Evolutionary conservation across 2,888 invertebrate genomes (phyloP), one percentile per base, ranked within the genome.

Genomic region (Glyphotaelius pellucidus): DNA sequence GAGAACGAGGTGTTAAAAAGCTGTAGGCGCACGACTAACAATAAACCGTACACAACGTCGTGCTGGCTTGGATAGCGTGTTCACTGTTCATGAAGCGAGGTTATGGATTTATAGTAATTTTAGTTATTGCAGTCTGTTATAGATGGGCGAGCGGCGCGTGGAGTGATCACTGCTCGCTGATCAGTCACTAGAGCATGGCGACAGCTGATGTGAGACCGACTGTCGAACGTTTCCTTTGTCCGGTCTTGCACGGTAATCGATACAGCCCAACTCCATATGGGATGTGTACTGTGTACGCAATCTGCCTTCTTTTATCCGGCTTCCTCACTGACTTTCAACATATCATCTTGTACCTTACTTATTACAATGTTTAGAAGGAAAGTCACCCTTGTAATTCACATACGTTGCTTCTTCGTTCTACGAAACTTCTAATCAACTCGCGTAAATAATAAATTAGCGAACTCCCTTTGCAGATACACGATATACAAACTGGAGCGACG

Each of bases 141-240:
- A 67, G 31, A 11, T 11, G 35, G 32, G 88, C 88, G 19, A 88
- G 83, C 19, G 47, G 86, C 38, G 86, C 86, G 86, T 86, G 86
- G 83, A 83, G 83, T 32, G 83, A 83, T 83, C 67, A 67, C 67
- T 67, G 52, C 52, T 67, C 19, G 52, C 52, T 67, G 67, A 67
- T 67, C 83, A 32, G 83, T 83, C 93, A 93, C 88, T 92, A 93
- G 93, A 93, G 93, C 93, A 90, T 90, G 90, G 85, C 92, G 90
- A 52, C 92, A 92, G 91, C 92, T 93, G 92, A 92, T 93, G 93
- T 92, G 93, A 91, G 89, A 91, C 93, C 90, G 90, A 93, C 92
- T 90, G 89, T 90, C 85, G 91, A 93, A 91, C 92, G 52, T 91
- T 93, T 89, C 91, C 93, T 93, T 92, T 93, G 92, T 92, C 92